Conservation (phyloP, 2,888 invertebrate species). For the Lagria hirta region DNA sequence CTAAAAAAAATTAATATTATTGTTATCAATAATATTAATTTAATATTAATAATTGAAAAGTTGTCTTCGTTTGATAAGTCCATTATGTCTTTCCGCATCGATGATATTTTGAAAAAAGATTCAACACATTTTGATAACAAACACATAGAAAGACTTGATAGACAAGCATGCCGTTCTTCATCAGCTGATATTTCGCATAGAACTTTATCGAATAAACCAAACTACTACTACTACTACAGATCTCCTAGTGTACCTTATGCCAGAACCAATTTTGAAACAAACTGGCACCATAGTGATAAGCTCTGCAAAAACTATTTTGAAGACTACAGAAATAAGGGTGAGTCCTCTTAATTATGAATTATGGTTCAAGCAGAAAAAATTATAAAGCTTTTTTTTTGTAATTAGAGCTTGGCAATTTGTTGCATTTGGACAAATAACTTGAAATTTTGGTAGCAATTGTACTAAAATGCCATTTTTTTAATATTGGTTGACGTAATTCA, state of each 20-base stretch:
- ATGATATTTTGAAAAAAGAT: conserved; percentile 43
- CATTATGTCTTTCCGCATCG: conserved; percentile 45
- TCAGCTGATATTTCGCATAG: conserved; percentile 34
- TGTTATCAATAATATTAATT: too few relatives aligned
- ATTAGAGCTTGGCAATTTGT: too few relatives aligned
- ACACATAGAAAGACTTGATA: not conserved
- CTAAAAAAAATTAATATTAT: too few relatives aligned
- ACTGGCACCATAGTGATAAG: conserved; percentile 8
- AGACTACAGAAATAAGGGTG: conserved; percentile 10
- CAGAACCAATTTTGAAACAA: not conserved
- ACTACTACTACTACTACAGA: conserved; percentile 30
- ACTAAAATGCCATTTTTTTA: too few relatives aligned
- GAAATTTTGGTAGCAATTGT: too few relatives aligned
- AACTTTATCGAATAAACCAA: conserved; percentile 33
- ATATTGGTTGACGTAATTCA: too few relatives aligned
- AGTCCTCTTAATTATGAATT: conserved; percentile 1
- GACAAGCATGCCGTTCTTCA: not conserved
- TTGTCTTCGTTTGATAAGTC: too few relatives aligned
- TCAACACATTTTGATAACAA: conserved; percentile 2
- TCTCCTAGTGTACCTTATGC: conserved; percentile 15
- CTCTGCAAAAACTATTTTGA: conserved; percentile 2
- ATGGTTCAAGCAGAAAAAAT: too few relatives aligned
- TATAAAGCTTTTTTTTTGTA: too few relatives aligned
- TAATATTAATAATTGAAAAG: too few relatives aligned
- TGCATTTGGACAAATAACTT: too few relatives aligned